Percentiles rank a stretch among this genome's conserved stretches.
phyloP scores from a whole-genome alignment of 2,797 vertebrate species.

The Enteromius unitaeniatus region DNA sequence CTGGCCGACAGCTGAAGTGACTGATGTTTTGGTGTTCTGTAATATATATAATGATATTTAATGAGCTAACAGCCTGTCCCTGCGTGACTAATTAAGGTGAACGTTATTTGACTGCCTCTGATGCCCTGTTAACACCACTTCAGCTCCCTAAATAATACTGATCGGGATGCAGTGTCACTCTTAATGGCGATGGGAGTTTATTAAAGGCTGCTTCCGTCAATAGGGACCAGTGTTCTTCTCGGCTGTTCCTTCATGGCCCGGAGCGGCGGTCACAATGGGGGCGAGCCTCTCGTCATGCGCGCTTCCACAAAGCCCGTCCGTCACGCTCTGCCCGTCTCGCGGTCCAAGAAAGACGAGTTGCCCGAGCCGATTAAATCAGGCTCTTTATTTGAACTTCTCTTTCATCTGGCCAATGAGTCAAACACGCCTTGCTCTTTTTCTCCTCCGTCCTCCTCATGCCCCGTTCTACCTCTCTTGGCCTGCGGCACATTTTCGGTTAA shows the following conservation, averaged over 20 bases:
- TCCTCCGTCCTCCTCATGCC: constrained; percentile 25
- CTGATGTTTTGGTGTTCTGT: constrained; percentile 40
- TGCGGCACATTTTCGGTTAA: constrained; percentile 87
- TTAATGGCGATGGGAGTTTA: constrained; percentile 79
- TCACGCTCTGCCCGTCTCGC: constrained; percentile 76
- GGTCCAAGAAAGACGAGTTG: constrained; percentile 73
- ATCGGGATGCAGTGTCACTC: constrained; percentile 79
- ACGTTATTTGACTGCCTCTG: constrained; percentile 26
- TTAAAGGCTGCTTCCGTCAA: constrained; percentile 83
- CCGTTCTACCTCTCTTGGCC: constrained; percentile 70
- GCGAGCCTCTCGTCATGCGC: constrained; percentile 84
- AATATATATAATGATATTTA: constrained; percentile 36
- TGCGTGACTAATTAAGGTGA: constrained; percentile 57
- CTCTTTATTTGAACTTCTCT: constrained; percentile 94
- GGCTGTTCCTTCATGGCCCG: constrained; percentile 84
- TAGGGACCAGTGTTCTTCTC: constrained; percentile 90
- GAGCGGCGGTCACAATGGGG: constrained; percentile 86
- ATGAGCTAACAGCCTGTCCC: constrained; percentile 50
- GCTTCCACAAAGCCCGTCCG: constrained; percentile 80
- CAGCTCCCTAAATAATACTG: constrained; percentile 79
- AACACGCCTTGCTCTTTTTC: constrained; percentile 80
- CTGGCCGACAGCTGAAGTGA: constrained; percentile 8
- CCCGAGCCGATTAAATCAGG: constrained; percentile 94
- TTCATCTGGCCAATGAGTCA: constrained; percentile 87
- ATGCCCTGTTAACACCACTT: constrained; percentile 76